Conservation (phyloP, 2,113 vertebrate genomes). For the Myanophis thanlyinensis region DNA sequence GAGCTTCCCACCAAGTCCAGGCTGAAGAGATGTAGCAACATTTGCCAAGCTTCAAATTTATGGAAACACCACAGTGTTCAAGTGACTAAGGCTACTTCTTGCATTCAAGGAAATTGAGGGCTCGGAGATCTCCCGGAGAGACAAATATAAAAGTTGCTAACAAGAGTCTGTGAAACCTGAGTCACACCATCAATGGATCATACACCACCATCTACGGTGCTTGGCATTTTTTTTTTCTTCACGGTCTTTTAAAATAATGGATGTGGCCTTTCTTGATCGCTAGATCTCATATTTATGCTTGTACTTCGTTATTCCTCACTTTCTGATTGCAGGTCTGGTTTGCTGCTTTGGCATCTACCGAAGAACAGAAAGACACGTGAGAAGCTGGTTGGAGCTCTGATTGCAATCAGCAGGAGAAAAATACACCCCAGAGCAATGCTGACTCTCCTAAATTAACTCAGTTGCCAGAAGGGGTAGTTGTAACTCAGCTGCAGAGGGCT, state of each 20-base stretch:
- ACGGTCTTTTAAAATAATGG: background rate
- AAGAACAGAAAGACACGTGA: constrained; percentile 55
- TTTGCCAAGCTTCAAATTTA: background rate
- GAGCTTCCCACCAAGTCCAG: background rate
- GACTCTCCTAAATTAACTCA: constrained; percentile 40
- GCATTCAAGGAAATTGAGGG: background rate
- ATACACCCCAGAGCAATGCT: constrained; percentile 41
- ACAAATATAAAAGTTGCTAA: too few species aligned
- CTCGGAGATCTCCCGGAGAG: background rate
- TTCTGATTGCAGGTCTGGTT: background rate
- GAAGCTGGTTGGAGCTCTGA: constrained; percentile 64
- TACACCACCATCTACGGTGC: background rate
- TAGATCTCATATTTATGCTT: constrained; percentile 48
- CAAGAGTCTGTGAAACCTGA: too few species aligned
- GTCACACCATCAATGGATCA: background rate
- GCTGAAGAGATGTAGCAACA: background rate
- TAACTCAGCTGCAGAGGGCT: background rate
- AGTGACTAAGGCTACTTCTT: background rate
- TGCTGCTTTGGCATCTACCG: constrained; percentile 50
- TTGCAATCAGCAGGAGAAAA: constrained; percentile 65
- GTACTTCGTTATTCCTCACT: background rate
- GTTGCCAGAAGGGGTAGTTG: background rate
- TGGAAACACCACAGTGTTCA: background rate
- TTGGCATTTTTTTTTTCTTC: accelerated
- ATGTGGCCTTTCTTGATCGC: constrained; percentile 9